Percentiles rank a stretch among this genome's conserved stretches.
phyloP scores from a whole-genome alignment of 2,113 vertebrate species.

The Vicugna pacos region DNA sequence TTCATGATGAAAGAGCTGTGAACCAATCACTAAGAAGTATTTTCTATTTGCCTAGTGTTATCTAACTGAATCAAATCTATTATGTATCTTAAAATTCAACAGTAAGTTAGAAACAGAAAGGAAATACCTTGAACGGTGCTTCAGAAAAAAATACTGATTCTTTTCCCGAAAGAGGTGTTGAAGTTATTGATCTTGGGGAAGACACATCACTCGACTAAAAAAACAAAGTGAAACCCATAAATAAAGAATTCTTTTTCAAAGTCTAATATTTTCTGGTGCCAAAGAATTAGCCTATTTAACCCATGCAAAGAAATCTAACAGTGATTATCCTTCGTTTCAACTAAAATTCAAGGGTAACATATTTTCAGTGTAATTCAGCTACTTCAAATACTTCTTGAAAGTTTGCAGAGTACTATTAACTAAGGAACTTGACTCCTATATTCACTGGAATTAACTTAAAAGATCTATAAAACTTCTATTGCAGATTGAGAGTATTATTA shows the following conservation, averaged over 20 bases:
- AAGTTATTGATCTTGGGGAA: constrained; percentile 88
- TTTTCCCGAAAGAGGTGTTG: constrained; percentile 90
- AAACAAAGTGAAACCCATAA: constrained; percentile 40
- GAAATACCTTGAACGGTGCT: constrained; percentile 87
- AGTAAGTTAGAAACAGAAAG: constrained; percentile 5
- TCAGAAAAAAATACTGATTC: constrained; percentile 88
- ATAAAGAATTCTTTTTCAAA: background rate
- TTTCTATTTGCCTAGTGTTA: background rate
- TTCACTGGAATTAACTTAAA: background rate
- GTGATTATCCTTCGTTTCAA: background rate
- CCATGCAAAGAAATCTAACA: background rate
- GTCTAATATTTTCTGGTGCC: background rate
- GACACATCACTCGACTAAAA: constrained; percentile 87
- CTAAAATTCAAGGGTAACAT: background rate
- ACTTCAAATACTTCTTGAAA: constrained; percentile 16
- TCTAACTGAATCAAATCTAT: background rate
- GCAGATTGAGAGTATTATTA: background rate
- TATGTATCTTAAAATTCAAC: background rate
- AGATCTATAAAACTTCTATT: background rate
- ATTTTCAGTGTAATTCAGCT: background rate
- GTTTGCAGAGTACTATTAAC: background rate
- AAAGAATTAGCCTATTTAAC: background rate
- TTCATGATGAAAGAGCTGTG: background rate
- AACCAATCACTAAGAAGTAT: background rate
- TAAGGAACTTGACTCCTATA: background rate